Conservation (phyloP, 2,113 vertebrate genomes). For the Sebastes fasciatus region DNA sequence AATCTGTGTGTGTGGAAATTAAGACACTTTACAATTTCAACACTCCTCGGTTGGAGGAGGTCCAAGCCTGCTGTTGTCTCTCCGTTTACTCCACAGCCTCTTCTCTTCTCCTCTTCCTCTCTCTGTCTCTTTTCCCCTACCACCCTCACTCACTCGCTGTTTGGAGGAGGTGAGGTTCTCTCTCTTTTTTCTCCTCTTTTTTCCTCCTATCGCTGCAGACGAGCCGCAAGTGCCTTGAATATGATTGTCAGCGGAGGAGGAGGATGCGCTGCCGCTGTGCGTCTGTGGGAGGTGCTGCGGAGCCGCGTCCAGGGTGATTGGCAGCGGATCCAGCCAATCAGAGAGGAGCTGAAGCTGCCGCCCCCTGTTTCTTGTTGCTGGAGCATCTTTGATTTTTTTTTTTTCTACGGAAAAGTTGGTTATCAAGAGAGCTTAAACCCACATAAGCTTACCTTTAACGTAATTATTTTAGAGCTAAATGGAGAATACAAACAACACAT, state of each 20-base stretch:
- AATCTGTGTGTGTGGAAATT: slow-evolving; percentile 54
- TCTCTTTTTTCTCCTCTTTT: slow-evolving; percentile 65
- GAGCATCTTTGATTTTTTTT: slow-evolving; percentile 26
- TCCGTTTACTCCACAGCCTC: slow-evolving; percentile 77
- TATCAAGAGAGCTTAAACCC: neutral
- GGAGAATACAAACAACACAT: neutral
- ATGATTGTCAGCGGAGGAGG: slow-evolving; percentile 74
- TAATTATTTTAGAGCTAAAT: neutral
- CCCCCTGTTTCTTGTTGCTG: slow-evolving; percentile 64
- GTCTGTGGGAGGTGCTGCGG: slow-evolving; percentile 80
- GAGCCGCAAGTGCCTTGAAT: slow-evolving; percentile 78
- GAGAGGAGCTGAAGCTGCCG: slow-evolving; percentile 19
- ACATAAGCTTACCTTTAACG: neutral
- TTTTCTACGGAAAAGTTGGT: slow-evolving; percentile 17
- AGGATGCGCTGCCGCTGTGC: slow-evolving; percentile 76
- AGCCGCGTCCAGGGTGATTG: slow-evolving; percentile 65
- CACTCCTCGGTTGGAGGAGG: slow-evolving; percentile 71
- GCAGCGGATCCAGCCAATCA: slow-evolving; percentile 68
- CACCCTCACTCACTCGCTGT: slow-evolving; percentile 53
- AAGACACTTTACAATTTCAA: slow-evolving; percentile 70
- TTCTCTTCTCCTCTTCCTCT: slow-evolving; percentile 25
- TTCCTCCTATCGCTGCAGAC: slow-evolving; percentile 77
- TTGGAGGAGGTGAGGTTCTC: slow-evolving; percentile 69
- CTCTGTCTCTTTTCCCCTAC: slow-evolving; percentile 38
- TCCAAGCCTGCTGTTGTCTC: slow-evolving; percentile 65